Evolutionary conservation across 2,797 vertebrate species (phyloP), one percentile per base, ranked within the genome.

Genomic region (Trematomus bernacchii): DNA sequence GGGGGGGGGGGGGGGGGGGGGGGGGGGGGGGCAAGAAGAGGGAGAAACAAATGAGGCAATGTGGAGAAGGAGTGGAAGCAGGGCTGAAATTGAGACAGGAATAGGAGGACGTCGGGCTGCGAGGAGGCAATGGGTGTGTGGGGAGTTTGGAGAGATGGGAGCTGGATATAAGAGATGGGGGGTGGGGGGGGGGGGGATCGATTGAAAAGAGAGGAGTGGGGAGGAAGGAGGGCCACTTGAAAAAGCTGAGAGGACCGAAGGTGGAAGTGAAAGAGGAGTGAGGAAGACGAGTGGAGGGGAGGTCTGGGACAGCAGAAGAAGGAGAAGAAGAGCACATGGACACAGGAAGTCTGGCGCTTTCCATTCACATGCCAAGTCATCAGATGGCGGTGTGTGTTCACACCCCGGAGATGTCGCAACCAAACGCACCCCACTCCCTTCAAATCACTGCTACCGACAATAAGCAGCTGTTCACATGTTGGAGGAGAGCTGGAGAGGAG

Each of bases 381-480:
- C 92, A 93, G 91, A 92, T 89, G 89, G 91, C 60, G 82, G 82
- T 86, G 91, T 89, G 90, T 89, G 87, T 89, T 92, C 88, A 88
- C 87, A 91, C 88, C 87, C 89, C 78, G 66, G 89, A 90, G 88
- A 92, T 89, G 91, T 89, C 81, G 86, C 87, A 92, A 92, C 86
- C 89, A 87, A 91, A 88, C 76, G 68, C 82, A 83, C 87, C 85
- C 87, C 62, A 50, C 85, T 87, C 86, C 87, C 90, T 88, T 86
- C 89, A 87, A 87, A 91, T 90, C 90, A 83, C 89, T 71, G 89
- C 89, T 82, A 79, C 90, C 80, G 86, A 93, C 90, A 92, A 90
- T 90, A 90, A 92, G 88, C 91, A 93, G 91, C 92, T 93, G 91
- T 89, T 91, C 90, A 83, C 81, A 37, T 89, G 87, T 88, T 80